These are phyloP conservation scores for Pantala flavescens DNA, from an alignment of 1,140 invertebrate species.

Conservation along the genomic window DNA sequence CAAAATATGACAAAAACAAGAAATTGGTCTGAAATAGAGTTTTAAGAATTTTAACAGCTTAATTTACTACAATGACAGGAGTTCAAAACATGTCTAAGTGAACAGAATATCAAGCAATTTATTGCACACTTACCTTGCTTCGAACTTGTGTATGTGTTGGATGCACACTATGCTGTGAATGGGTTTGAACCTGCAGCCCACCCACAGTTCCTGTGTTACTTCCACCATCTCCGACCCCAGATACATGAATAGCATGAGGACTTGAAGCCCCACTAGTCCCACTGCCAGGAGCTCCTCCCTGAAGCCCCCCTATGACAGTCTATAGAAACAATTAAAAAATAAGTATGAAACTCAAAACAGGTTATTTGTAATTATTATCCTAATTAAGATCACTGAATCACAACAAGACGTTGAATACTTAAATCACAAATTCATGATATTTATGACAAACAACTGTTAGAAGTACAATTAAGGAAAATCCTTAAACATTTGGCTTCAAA, in stretches of 20 bases:
- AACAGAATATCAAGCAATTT: too few species aligned
- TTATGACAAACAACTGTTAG: too few species aligned
- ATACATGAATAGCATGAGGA: background rate
- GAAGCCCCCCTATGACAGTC: constrained; percentile 15
- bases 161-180: constrained; percentile 15
- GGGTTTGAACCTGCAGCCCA: constrained; percentile 13
- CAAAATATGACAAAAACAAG: too few species aligned
- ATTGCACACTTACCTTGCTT: background rate
- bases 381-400: background rate
- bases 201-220: background rate
- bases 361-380: background rate
- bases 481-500: too few species aligned
- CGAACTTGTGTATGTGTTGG: constrained; percentile 4
- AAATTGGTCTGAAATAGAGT: too few species aligned
- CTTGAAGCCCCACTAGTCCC: background rate
- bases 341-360: background rate
- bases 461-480: too few species aligned
- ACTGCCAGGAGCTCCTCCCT: constrained; percentile 17
- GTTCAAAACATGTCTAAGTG: too few species aligned
- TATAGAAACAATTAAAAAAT: background rate
- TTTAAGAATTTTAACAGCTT: too few species aligned
- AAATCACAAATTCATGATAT: too few species aligned
- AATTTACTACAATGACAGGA: too few species aligned
- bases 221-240: background rate
- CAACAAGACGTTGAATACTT: too few species aligned